Base-by-base conservation (phyloP, 1,140 invertebrate genomes). In the Zaprionus taronus region DNA sequence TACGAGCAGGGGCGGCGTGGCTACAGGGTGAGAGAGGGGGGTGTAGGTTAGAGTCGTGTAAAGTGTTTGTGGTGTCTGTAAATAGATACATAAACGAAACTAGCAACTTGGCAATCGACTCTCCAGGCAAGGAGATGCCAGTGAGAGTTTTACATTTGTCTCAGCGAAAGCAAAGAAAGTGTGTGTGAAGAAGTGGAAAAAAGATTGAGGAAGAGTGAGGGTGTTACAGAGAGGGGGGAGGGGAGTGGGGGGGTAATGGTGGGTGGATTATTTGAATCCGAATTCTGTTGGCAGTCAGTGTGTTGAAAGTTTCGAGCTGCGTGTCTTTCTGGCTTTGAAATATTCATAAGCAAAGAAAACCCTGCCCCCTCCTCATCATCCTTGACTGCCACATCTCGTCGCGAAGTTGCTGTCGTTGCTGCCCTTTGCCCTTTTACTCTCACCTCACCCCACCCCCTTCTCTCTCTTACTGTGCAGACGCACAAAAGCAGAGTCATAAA, bases 401-500 rank as follows among this genome's bases (percentile, higher is more conserved):
- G 41, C 20, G 44, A 34, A 34, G 31, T 34, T 34, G 31, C 2
- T 31, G 28, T 31, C 28, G 28, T 31, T 31, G 28, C 20, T 51
- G 47, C 47, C 47, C 47, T 51, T 51, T 51, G 22, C 14, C 31
- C 31, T 36, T 14, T 34, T 9, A 11, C 31, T 7, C 63, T 31
- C 14, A 7, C 28, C 28, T 6, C 26, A 28, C 26, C n/a, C 17
- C 26, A 17, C n/a, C 20, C 2, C 22, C 2, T 2, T 22, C 17
- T 17, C 11, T 31, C 28, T 31, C 7, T 28, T 31, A 7, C 28
- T 5, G 15, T 22, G 20, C 38, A 63, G 57, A 1, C 66, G 57
- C 47, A 76, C 55, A 76, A 71, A 58, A 51, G 77, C 57, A 61
- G 55, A 65, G 72, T 66, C 77, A 76, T 79, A 79, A 79, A 79